Conservation (phyloP, 2,888 invertebrate genomes). For the Thysanoteuthis rhombus region DNA sequence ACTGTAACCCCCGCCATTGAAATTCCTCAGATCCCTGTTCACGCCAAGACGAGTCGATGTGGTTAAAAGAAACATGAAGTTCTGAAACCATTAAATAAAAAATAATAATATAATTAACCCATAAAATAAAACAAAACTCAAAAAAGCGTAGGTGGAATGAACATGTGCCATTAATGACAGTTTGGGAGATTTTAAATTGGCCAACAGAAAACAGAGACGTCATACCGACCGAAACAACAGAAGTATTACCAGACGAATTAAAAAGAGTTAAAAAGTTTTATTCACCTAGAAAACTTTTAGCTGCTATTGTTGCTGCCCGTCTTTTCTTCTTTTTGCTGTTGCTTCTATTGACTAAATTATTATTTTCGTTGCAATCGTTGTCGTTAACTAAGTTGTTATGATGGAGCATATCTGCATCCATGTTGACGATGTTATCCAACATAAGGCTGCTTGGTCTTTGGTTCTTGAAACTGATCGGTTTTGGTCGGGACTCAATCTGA, state of each 20-base stretch:
- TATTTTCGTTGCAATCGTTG: conserved; percentile 44
- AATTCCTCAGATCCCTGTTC: too few species aligned
- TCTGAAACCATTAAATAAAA: too few species aligned
- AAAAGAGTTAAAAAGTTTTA: not conserved
- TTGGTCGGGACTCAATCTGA: conserved; percentile 54
- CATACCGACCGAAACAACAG: not conserved
- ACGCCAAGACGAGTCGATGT: too few species aligned
- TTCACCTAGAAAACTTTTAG: conserved; percentile 61
- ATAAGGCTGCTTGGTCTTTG: conserved; percentile 55
- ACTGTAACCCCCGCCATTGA: too few species aligned
- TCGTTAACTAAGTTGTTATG: conserved; percentile 47
- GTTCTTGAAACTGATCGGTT: conserved; percentile 43
- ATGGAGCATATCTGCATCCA: conserved; percentile 55
- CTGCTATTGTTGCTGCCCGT: conserved; percentile 57
- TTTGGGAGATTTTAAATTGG: not conserved
- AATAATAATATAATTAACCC: too few species aligned
- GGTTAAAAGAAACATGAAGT: too few species aligned
- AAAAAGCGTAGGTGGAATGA: not conserved
- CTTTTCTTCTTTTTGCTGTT: conserved; percentile 56
- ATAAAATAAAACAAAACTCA: too few species aligned
- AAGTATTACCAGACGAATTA: not conserved
- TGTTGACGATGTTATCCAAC: conserved; percentile 55
- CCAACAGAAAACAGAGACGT: not conserved
- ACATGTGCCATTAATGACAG: not conserved
- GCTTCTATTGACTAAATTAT: conserved; percentile 37